These are phyloP conservation scores for Azorinus chamasolen DNA, from an alignment of 2,888 invertebrate species.

Conservation along the genomic window DNA sequence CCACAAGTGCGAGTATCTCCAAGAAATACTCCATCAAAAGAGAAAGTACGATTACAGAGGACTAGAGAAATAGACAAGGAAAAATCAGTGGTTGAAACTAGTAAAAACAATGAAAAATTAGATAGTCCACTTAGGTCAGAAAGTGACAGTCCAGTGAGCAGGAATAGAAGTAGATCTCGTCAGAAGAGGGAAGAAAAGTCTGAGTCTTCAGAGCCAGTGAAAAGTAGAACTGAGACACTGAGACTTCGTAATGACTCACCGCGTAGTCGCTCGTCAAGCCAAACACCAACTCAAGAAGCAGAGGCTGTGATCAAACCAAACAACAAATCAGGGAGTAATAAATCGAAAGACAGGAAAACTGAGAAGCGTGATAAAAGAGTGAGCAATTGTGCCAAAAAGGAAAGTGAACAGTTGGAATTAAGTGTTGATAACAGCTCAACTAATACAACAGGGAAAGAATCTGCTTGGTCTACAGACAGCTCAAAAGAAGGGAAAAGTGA, in stretches of 20 bases:
- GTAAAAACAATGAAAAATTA: conserved; percentile 1
- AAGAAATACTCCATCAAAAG: conserved; percentile 57
- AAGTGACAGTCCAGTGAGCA: conserved; percentile 30
- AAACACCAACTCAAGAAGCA: conserved; percentile 33
- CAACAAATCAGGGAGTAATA: conserved; percentile 43
- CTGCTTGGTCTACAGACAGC: conserved; percentile 6
- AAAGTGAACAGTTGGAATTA: conserved; percentile 11
- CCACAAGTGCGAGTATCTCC: conserved; percentile 48
- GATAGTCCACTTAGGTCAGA: conserved; percentile 10
- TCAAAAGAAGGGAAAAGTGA: conserved; percentile 31
- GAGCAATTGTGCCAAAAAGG: conserved; percentile 41
- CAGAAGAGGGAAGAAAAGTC: conserved; percentile 3
- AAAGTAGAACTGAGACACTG: too few relatives aligned
- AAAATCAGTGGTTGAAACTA: conserved; percentile 7
- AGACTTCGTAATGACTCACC: conserved; percentile 41
- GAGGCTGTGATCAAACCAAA: conserved; percentile 56
- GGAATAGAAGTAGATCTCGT: conserved; percentile 32
- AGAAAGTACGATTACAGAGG: conserved; percentile 42
- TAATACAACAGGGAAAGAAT: conserved; percentile 28
- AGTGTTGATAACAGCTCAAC: conserved; percentile 37
- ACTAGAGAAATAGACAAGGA: conserved; percentile 52
- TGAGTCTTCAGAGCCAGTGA: too few relatives aligned
- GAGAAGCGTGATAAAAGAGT: conserved; percentile 48
- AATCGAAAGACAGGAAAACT: conserved; percentile 43
- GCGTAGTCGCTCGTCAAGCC: conserved; percentile 22